Base-by-base conservation (phyloP, 2,113 vertebrate genomes). In the Bos javanicus region DNA sequence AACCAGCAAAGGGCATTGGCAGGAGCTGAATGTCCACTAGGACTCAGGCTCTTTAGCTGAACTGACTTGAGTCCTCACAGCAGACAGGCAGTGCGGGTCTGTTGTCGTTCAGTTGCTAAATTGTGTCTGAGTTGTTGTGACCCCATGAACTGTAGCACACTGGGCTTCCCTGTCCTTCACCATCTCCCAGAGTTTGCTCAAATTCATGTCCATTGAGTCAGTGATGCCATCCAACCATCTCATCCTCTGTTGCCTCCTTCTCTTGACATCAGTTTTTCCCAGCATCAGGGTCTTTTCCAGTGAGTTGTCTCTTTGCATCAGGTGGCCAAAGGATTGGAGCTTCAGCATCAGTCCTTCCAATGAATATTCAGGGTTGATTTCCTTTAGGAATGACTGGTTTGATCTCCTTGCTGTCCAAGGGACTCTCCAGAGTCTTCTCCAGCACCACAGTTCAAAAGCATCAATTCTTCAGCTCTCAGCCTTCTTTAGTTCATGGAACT, bases 1-100 rank as follows among this genome's bases (percentile, higher is more conserved):
- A 23, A 28, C 0, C 4, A 71, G 39, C 57, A 43, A 54, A 19
- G 17, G 60, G 9, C 12, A 3, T 2, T 6, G 67, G 43, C 26
- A 3, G 28, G 30, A n/a, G 8, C 0, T 1, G 15, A 50, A 17
- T 0, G 23, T 54, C 36, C 5, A 26, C 3, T 2, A 25, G 87
- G 43, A 76, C 17, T 62, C 46, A 54, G 39, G 21, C 15, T 48
- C n/a, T 28, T 46, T 33, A 30, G 21, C 48, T 17, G 62, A n/a
- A 52, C 2, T 6, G 28, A 62, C 43, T 39, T 25, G 64, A 62
- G 36, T 3, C 14, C 43, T 39, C 36, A 25, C 25, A 30, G 12
- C 15, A 64, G 26, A 67, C 13, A 30, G 0, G 0, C 7, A 14
- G 26, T 6, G 25, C 43, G 11, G 48, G 67, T 16, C 13, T 19